Base-by-base conservation (phyloP, 2,888 invertebrate genomes). In the Chrysotoxum bicinctum region DNA sequence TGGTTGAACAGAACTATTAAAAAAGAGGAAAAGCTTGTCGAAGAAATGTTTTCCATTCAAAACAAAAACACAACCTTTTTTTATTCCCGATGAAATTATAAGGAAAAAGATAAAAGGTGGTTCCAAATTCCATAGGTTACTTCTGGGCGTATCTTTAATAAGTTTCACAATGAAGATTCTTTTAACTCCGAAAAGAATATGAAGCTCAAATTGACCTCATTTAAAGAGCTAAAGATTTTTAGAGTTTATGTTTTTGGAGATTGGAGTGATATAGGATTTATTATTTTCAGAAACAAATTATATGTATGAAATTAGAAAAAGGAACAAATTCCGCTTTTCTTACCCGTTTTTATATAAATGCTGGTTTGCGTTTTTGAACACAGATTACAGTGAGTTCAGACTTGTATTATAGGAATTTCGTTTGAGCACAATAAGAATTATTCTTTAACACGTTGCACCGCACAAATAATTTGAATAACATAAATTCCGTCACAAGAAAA, bases 41-140 rank as follows among this genome's bases (percentile, higher is more conserved):
- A 30, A 26, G 7, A 62, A 40, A 16, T 26, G 9, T 26, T 43
- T 43, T 8, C 7, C 23, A 16, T 50, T 50, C 50, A 66, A 66
- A 66, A 66, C 66, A 66, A 66, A 66, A 66, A 66, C 66, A 66
- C 4, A 35, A 37, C 12, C 45, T 40, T 60, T 40, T 40, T 23
- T 16, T 3, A 14, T 43, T 64, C 9, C 9, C 9, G 8, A 35
- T 66, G 21, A 48, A 48, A 48, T 62, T 45, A 30, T 7, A 35
- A 45, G 64, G 32, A 30, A 19, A 43, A 21, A 50, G 6, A 12
- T 45, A 0, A 10, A 37, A n/a, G n/a, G 16, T 32, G 30, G 16
- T 6, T 62, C 16, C 37, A 26, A 62, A 43, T 26, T 58, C 58
- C 32, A 58, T 12, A 64, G 19, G 45, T 10, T 32, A 64, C 8